A percentile compares a stretch with the other conserved stretches of the same genome.
Conservation (phyloP, 2,888 invertebrate species). For the Nephrotoma appendiculata region DNA sequence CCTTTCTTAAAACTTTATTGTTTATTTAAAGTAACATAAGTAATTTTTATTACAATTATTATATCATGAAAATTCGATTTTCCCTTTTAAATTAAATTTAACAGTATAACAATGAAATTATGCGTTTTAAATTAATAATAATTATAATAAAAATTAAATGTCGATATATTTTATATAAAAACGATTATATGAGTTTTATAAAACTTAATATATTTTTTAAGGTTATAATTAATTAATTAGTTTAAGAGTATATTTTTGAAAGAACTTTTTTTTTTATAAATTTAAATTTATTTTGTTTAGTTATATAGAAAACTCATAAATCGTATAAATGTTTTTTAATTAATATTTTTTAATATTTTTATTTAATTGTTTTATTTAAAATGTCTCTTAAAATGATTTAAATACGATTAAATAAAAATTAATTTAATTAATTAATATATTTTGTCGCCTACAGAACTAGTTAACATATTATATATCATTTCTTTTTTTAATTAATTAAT, state of each 20-base stretch:
- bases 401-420: neutral
- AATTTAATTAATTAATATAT: neutral
- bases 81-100: neutral
- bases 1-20: neutral
- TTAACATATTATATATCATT: constrained; percentile 26
- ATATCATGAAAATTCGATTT: neutral
- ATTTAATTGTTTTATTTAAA: neutral
- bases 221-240: neutral
- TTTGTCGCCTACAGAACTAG: constrained; percentile 29
- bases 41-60: neutral
- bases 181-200: neutral
- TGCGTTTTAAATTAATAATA: neutral
- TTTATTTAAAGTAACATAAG: neutral
- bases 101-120: neutral
- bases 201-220: neutral
- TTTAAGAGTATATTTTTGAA: neutral
- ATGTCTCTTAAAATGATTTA: neutral
- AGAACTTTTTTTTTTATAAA: neutral
- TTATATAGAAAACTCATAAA: neutral
- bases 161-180: neutral
- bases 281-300: neutral
- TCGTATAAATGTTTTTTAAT: neutral
- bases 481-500: neutral
- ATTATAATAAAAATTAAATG: neutral
- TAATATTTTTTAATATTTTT: neutral